These are phyloP conservation scores for Drosophila mayaguana DNA, from an alignment of 2,888 invertebrate species.

Conservation along the genomic window DNA sequence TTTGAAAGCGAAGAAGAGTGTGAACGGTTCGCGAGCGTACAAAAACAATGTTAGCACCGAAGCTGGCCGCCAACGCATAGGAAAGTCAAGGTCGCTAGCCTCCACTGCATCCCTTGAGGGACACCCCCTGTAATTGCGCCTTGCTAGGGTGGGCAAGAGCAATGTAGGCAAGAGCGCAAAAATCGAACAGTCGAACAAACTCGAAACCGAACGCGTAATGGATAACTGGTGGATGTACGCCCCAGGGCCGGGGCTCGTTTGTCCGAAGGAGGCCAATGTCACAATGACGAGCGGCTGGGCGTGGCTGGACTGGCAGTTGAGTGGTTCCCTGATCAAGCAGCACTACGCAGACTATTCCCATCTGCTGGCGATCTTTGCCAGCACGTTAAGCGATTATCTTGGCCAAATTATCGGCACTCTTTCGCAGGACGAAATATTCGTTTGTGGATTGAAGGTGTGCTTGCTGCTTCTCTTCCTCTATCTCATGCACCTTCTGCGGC, in stretches of 20 bases:
- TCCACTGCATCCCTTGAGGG: slow-evolving; percentile 3
- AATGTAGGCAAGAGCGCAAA: slow-evolving; percentile 56
- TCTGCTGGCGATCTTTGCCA: slow-evolving; percentile 35
- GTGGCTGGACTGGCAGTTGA: slow-evolving; percentile 26
- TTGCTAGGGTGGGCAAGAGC: slow-evolving; percentile 23
- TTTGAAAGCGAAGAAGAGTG: slow-evolving; percentile 33
- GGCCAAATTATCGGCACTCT: slow-evolving; percentile 47
- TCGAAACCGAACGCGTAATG: slow-evolving; percentile 31
- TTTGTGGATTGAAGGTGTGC: slow-evolving; percentile 70
- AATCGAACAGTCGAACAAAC: slow-evolving; percentile 30
- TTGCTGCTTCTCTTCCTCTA: slow-evolving; percentile 76
- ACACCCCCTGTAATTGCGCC: slow-evolving; percentile 41
- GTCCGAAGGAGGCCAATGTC: slow-evolving; percentile 64
- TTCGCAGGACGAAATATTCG: slow-evolving; percentile 69
- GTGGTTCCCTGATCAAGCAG: slow-evolving; percentile 33
- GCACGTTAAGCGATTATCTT: slow-evolving; percentile 23
- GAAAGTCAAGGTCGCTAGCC: slow-evolving; percentile 69
- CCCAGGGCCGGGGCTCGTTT: slow-evolving; percentile 39
- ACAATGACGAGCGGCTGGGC: slow-evolving; percentile 29
- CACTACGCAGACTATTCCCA: slow-evolving; percentile 45
- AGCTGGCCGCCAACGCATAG: slow-evolving; percentile 54
- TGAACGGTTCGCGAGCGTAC: slow-evolving; percentile 32
- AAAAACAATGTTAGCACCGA: slow-evolving; percentile 55
- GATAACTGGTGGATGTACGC: slow-evolving; percentile 59
- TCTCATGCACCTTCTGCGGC: slow-evolving; percentile 65